Evolutionary conservation across 2,113 vertebrate genomes (phyloP).

Genomic region (Platanista minor): DNA sequence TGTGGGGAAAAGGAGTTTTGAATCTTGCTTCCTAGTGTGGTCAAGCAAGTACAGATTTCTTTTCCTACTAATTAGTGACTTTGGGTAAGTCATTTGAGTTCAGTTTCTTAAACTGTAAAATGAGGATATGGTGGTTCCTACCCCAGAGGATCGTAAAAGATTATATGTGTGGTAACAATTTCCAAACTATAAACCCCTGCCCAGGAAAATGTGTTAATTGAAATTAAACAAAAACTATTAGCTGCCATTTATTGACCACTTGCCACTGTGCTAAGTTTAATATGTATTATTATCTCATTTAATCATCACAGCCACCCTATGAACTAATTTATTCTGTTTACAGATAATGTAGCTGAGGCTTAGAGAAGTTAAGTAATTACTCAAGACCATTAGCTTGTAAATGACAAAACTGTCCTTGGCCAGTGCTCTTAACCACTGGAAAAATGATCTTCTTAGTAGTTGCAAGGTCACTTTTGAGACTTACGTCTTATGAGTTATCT

Average conservation of each 20-base stretch:
- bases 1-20: not conserved
- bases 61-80: not conserved
- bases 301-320: not conserved
- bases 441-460: conserved; percentile 21
- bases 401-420: not conserved
- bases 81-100: conserved; percentile 28
- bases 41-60: not conserved
- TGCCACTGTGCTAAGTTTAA: not conserved
- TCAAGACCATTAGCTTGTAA: not conserved
- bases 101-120: conserved; percentile 11
- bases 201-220: not conserved
- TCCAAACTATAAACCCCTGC: not conserved
- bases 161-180: not conserved
- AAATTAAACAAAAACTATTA: conserved; percentile 25
- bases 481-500: conserved; percentile 22
- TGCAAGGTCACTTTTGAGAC: conserved; percentile 40
- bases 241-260: not conserved
- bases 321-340: conserved; percentile 36
- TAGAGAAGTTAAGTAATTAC: conserved; percentile 29
- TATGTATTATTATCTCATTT: conserved; percentile 10
- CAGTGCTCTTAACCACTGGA: not conserved
- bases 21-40: not conserved
- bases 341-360: conserved; percentile 7
- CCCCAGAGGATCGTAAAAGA: not conserved
- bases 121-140: not conserved